These are phyloP conservation scores for Sebastes umbrosus DNA, from an alignment of 2,797 vertebrate species.

Conservation along the genomic window DNA sequence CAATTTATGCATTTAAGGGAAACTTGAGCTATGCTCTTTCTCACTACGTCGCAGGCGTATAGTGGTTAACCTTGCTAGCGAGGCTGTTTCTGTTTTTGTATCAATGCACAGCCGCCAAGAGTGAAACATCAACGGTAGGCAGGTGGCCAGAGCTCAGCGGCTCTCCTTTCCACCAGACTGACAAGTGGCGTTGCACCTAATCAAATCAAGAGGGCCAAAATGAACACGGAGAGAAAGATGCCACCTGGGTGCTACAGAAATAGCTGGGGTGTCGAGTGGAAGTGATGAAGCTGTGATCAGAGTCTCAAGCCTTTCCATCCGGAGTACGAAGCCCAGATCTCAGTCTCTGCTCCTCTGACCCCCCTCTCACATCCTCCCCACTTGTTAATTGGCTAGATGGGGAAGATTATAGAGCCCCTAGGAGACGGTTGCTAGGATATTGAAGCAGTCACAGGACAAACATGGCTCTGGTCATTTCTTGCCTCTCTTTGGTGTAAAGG, in stretches of 20 bases:
- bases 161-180: conserved; percentile 26
- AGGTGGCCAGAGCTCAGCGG: conserved; percentile 44
- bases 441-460: conserved; percentile 44
- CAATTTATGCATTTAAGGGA: conserved; percentile 23
- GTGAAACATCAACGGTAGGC: conserved; percentile 20
- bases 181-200: conserved; percentile 44
- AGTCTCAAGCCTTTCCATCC: conserved; percentile 24
- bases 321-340: conserved; percentile 5
- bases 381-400: conserved; percentile 70
- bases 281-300: conserved; percentile 46
- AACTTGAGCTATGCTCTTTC: background rate
- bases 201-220: conserved; percentile 53
- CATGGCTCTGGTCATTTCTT: conserved; percentile 24
- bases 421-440: conserved; percentile 72
- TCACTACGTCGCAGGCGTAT: background rate
- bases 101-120: background rate
- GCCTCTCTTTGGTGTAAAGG: conserved; percentile 42
- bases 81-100: conserved; percentile 20
- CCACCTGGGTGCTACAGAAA: conserved; percentile 51
- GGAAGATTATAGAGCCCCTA: conserved; percentile 61
- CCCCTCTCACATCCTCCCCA: conserved; percentile 11
- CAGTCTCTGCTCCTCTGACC: conserved; percentile 16
- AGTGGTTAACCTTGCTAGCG: conserved; percentile 21
- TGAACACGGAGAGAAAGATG: conserved; percentile 19
- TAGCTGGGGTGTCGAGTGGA: conserved; percentile 35